A percentile compares a stretch with the other conserved stretches of the same genome.
phyloP scores from a whole-genome alignment of 2,888 invertebrate species.

The Drosophila testacea region DNA sequence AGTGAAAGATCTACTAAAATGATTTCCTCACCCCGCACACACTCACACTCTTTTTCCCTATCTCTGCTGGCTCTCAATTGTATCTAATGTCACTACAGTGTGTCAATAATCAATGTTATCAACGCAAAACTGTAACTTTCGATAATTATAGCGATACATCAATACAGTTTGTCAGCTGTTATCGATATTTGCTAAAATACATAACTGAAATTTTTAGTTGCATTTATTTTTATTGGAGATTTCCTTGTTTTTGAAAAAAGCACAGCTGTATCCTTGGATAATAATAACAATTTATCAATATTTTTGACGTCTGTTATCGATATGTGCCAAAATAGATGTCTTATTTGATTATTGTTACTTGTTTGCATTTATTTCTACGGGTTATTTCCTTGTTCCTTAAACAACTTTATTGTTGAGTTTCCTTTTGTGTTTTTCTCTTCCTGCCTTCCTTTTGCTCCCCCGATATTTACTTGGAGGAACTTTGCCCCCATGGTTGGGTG shows the following conservation, averaged over 20 bases:
- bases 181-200: neutral
- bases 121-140: neutral
- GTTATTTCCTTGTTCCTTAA: neutral
- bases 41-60: neutral
- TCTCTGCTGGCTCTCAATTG: conserved; percentile 4
- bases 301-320: neutral
- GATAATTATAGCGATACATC: conserved; percentile 14
- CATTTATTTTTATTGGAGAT: neutral
- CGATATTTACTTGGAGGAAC: neutral
- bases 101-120: conserved; percentile 37
- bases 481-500: conserved; percentile 15
- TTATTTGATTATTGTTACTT: too few relatives aligned
- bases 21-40: neutral
- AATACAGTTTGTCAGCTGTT: neutral
- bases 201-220: neutral
- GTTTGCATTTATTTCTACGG: neutral
- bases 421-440: neutral
- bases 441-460: neutral
- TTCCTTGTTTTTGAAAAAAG: neutral
- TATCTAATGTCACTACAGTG: conserved; percentile 51
- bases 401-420: conserved; percentile 6
- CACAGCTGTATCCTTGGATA: neutral
- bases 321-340: too few relatives aligned
- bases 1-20: conserved; percentile 43
- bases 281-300: neutral